These are phyloP conservation scores for Pyrocoelia pectoralis DNA, from an alignment of 2,888 invertebrate species.

Conservation along the genomic window DNA sequence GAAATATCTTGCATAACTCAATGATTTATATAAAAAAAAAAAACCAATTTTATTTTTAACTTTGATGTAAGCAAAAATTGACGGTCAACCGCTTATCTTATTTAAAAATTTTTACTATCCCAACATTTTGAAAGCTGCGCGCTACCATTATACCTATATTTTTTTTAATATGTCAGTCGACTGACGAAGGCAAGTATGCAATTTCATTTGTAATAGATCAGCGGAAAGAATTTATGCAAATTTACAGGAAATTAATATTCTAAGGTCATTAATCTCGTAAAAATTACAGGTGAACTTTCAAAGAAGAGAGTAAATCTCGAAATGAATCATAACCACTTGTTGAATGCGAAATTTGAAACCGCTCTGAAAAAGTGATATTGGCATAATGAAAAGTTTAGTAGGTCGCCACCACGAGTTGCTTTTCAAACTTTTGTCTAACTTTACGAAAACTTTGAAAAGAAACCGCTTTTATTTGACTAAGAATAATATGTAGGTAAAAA, in stretches of 20 bases:
- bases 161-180: no score
- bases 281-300: no score
- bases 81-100: neutral
- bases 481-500: no score
- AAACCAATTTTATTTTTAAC: constrained; percentile 20
- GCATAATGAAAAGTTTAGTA: neutral
- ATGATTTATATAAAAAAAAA: constrained; percentile 21
- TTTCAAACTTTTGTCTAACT: no score
- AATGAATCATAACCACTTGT: neutral
- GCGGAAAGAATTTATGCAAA: no score
- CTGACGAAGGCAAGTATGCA: no score
- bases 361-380: neutral
- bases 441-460: no score
- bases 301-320: neutral
- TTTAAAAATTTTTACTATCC: constrained; percentile 6
- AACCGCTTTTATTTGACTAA: no score
- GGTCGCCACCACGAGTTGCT: neutral
- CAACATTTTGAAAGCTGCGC: no score
- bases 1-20: constrained; percentile 23
- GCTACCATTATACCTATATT: no score
- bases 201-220: no score
- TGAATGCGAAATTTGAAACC: neutral
- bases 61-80: constrained; percentile 13
- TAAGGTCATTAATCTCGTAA: neutral
- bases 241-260: neutral